Base-by-base conservation (phyloP, 92 coral and sea anemone genomes). In the Zoanthus sansibaricus region DNA sequence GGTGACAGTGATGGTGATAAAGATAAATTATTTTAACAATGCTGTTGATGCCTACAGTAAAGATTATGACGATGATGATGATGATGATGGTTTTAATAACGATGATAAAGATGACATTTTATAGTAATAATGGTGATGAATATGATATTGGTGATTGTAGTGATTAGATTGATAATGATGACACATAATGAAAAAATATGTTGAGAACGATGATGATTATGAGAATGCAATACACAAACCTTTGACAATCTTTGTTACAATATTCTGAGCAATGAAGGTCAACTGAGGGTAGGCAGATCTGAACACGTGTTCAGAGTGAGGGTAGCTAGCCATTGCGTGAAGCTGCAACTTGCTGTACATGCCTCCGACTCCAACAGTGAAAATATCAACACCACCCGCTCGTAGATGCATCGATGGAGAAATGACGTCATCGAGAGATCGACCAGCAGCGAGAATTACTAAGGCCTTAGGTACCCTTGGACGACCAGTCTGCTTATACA, bases 241-340 rank as follows among this genome's bases (percentile, higher is more conserved):
- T 94, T 94, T 94, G 25, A 94, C 88, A 6, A 94, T 93, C 67
- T 95, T 95, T 46, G 98, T 95, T 16, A 95, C 98, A 44, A 95
- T 95, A 75, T 91, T 92, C 61, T 95, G 98, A 3, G 98, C 98
- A 14, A 88, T 87, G n/a, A 77, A 83, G 5, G 96, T 95, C 8
- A 95, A 86, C 54, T 79, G 92, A 20, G 96, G 48, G 66, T 86
- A 79, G 12, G 86, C 78, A 0, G 94, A 92, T 31, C 94, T 90
- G 49, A 95, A 93, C 13, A 95, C 89, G 42, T 95, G 98, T 31
- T 95, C 98, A 11, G 96, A 93, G 78, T 95, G 94, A 37, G 98
- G 98, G 56, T 87, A 93, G 42, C 98, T 95, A 6, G 98, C 95
- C 98, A 95, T 95, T 0, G 98, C 98, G 46, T 95, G 98, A 16